Evolutionary conservation across 2,113 vertebrate genomes (phyloP).

Genomic region (Coracopsis vasa): DNA sequence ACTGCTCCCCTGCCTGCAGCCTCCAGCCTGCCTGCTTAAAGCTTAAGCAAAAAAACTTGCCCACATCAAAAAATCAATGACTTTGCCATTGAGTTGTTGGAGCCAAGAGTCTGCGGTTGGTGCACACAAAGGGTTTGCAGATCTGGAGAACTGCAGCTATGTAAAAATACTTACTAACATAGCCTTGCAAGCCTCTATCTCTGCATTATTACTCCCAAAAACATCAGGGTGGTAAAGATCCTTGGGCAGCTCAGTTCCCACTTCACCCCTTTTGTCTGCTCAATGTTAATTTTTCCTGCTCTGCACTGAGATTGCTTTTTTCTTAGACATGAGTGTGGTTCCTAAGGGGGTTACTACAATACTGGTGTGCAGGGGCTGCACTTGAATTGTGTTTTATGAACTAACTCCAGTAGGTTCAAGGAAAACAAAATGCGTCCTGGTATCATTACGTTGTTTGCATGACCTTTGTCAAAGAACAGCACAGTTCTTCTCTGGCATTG

Average conservation of each 20-base stretch:
- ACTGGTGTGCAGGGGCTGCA: neutral
- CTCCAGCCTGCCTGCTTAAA: fast-evolving
- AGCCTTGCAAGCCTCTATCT: neutral
- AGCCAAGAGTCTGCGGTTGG: neutral
- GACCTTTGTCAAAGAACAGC: neutral
- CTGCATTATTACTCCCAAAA: neutral
- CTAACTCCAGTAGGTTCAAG: neutral
- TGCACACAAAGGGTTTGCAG: neutral
- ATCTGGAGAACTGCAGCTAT: neutral
- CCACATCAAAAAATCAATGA: neutral
- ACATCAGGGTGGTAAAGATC: neutral
- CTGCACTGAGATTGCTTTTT: neutral
- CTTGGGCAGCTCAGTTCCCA: neutral
- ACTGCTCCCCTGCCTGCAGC: neutral
- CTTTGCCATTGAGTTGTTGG: neutral
- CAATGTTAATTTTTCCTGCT: neutral
- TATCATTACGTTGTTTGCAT: neutral
- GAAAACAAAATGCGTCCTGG: fast-evolving
- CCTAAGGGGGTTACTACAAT: neutral
- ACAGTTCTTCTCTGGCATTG: neutral
- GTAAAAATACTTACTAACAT: neutral
- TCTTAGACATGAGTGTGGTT: neutral
- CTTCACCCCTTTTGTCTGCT: neutral
- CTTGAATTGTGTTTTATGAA: neutral
- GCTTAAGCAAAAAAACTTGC: neutral